Conservation (phyloP, 2,888 invertebrate species). For the Xanthorhoe designata region DNA sequence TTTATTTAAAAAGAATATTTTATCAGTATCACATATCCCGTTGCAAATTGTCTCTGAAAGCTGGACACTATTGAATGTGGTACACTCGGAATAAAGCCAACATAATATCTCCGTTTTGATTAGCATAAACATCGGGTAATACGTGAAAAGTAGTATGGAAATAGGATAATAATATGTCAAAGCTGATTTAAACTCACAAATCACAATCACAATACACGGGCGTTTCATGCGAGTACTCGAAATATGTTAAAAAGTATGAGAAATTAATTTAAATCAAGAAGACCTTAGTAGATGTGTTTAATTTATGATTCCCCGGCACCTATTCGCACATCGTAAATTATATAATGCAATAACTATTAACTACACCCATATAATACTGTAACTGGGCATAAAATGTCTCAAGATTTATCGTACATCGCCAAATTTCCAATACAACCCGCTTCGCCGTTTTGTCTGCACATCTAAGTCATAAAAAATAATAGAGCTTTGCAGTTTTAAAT, state of each 20-base stretch:
- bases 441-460: constrained; percentile 36
- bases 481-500: background rate
- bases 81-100: constrained; percentile 31
- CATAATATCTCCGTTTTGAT: constrained; percentile 35
- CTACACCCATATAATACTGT: constrained; percentile 17
- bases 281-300: background rate
- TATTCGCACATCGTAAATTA: constrained; percentile 20
- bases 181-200: no score
- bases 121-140: constrained; percentile 27
- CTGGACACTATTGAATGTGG: constrained; percentile 34
- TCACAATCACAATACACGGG: no score
- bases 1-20: no score
- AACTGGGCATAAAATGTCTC: constrained; percentile 12
- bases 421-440: constrained; percentile 8
- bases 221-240: no score
- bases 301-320: constrained; percentile 2
- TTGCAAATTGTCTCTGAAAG: constrained; percentile 27
- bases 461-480: no score
- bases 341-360: constrained; percentile 22
- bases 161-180: background rate
- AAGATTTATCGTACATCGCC: constrained; percentile 3
- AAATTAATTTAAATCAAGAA: background rate
- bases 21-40: background rate
- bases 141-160: background rate
- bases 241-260: no score